Evolutionary conservation across 2,888 invertebrate genomes (phyloP), one percentile per base, ranked within the genome.

Genomic region (Tortrix viridana): DNA sequence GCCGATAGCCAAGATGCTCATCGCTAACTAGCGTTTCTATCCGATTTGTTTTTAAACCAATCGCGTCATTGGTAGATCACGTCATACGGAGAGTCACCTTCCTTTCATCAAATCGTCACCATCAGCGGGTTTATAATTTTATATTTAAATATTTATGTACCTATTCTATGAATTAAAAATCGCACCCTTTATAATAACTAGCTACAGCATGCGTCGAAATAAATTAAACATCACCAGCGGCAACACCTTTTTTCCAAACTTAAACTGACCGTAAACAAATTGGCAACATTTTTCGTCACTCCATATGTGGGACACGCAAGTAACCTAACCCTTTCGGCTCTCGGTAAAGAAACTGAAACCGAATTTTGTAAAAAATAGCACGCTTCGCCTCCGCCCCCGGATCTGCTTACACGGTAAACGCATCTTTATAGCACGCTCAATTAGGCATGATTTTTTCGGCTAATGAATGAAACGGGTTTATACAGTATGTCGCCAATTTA

Each of bases 361-460:
- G 86, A 87, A 84, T 83, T 79, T 77, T 80, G 12, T 32, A 32
- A 82, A 86, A 81, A 81, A 77, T 79, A 73, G 73, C 75, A 57
- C 70, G 79, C 82, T 46, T 63, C 58, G 57, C 44, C 55, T 53
- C 53, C 61, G 44, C 63, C 19, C 43, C 14, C 32, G 43, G 76
- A 72, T 89, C 84, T 72, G 71, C 77, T 90, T 88, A 84, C 88
- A 78, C 72, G 75, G 72, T 68, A 71, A 76, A 79, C 69, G 75
- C 81, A 80, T 77, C 82, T 84, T 79, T 77, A 79, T 81, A 84
- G 83, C 81, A 87, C 86, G 89, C 84, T 91, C 89, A 88, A 91
- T 91, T 90, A 88, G 80, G 80, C 81, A 74, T 79, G 66, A 77
- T 76, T 84, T 85, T 82, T 82, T 81, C 69, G 57, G 66, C 66